Percentiles rank a stretch among this genome's conserved stretches.
Conservation (phyloP, 2,797 vertebrate species). For the Picus viridis region DNA sequence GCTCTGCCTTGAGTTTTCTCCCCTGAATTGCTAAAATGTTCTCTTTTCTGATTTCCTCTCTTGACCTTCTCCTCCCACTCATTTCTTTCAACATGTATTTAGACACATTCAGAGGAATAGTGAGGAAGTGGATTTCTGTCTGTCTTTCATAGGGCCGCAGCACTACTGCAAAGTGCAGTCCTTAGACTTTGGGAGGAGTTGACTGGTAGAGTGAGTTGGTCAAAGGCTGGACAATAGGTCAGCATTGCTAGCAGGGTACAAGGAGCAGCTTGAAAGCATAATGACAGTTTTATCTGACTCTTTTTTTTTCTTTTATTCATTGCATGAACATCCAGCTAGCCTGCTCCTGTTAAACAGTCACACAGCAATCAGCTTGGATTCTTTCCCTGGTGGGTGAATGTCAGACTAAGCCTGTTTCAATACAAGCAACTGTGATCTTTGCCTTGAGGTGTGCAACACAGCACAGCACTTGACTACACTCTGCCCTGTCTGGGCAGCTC, state of each 20-base stretch:
- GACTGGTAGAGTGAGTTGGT: neutral
- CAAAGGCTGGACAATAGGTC: neutral
- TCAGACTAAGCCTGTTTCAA: neutral
- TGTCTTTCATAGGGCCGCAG: neutral
- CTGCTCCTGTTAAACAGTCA: neutral
- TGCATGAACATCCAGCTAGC: fast-evolving
- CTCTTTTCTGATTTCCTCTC: neutral
- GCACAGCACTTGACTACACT: neutral
- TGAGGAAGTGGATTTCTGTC: neutral
- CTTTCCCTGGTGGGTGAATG: neutral
- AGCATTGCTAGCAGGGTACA: neutral
- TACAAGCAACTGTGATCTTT: neutral
- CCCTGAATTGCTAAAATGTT: neutral
- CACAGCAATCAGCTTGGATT: neutral
- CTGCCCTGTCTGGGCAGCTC: neutral
- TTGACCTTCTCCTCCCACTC: neutral
- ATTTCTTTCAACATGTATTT: neutral
- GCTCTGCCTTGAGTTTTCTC: neutral
- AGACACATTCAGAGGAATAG: neutral
- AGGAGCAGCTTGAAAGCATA: neutral
- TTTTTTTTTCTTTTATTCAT: neutral
- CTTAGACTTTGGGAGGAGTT: neutral
- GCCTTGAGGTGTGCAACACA: neutral
- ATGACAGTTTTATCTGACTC: neutral
- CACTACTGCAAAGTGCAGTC: neutral